Evolutionary conservation across 2,888 invertebrate genomes (phyloP).

Genomic region (Galerucella pusilla): DNA sequence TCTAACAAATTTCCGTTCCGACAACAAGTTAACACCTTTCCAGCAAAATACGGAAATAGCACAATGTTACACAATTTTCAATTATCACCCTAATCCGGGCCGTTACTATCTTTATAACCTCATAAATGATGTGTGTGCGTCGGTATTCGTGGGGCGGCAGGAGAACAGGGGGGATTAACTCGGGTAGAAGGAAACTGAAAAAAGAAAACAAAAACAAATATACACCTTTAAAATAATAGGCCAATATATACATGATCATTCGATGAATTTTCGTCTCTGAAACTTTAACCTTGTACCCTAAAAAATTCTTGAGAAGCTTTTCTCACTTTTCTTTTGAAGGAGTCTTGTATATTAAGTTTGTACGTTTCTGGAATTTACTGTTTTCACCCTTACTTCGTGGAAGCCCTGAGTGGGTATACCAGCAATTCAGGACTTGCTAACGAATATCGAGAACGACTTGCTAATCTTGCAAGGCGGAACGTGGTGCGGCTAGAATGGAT

Average conservation of each 20-base stretch:
- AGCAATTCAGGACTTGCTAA: no score
- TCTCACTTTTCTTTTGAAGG: no score
- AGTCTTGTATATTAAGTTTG: no score
- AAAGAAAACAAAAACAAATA: neutral
- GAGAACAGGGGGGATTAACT: neutral
- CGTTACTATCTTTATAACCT: slow-evolving; percentile 34
- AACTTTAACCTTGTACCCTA: neutral
- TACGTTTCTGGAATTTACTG: no score
- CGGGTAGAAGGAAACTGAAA: neutral
- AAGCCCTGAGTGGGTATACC: no score
- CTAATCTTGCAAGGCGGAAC: no score
- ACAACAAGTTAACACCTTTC: slow-evolving; percentile 16
- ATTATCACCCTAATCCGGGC: slow-evolving; percentile 32
- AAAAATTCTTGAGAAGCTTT: no score
- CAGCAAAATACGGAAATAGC: slow-evolving; percentile 29
- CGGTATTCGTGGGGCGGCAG: slow-evolving; percentile 13
- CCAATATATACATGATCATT: neutral
- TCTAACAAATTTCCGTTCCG: slow-evolving; percentile 14
- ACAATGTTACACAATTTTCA: slow-evolving; percentile 35
- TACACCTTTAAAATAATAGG: neutral
- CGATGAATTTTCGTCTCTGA: neutral
- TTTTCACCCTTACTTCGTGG: no score
- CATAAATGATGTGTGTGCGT: slow-evolving; percentile 32
- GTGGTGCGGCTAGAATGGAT: no score
- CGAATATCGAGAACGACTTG: no score